Evolutionary conservation across 2,113 vertebrate genomes (phyloP).

Genomic region (Parus major): DNA sequence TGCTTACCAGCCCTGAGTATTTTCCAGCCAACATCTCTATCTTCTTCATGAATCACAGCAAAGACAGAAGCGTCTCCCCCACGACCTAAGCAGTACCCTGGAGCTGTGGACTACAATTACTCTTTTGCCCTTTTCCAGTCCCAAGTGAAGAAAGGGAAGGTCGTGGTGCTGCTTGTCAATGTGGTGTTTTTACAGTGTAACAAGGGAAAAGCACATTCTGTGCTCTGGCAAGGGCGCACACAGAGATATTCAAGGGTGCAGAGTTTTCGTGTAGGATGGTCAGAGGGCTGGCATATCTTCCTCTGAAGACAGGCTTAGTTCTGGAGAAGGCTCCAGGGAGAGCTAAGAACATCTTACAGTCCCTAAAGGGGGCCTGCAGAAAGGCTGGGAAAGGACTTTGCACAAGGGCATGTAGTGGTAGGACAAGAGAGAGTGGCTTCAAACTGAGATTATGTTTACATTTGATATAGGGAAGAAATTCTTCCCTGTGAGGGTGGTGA

Average conservation of each 20-base stretch:
- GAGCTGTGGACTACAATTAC: not conserved
- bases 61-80: not conserved
- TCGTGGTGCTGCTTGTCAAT: fast-evolving
- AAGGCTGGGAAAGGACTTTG: not conserved
- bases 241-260: not conserved
- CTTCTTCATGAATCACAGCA: not conserved
- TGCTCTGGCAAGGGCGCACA: not conserved
- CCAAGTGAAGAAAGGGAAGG: not conserved
- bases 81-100: fast-evolving
- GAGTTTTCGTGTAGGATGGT: not conserved
- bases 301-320: not conserved
- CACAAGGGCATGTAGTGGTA: not conserved
- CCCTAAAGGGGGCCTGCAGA: not conserved
- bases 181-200: not conserved
- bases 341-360: not conserved
- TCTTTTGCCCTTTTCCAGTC: not conserved
- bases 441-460: not conserved
- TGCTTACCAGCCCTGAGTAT: not conserved
- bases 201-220: not conserved
- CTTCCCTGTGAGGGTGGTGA: not conserved
- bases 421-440: not conserved
- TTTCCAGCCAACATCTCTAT: not conserved
- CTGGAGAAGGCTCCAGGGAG: not conserved
- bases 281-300: not conserved
- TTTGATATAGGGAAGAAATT: not conserved